Base-by-base conservation (phyloP, 1,140 invertebrate genomes). In the Galendromus occidentalis region DNA sequence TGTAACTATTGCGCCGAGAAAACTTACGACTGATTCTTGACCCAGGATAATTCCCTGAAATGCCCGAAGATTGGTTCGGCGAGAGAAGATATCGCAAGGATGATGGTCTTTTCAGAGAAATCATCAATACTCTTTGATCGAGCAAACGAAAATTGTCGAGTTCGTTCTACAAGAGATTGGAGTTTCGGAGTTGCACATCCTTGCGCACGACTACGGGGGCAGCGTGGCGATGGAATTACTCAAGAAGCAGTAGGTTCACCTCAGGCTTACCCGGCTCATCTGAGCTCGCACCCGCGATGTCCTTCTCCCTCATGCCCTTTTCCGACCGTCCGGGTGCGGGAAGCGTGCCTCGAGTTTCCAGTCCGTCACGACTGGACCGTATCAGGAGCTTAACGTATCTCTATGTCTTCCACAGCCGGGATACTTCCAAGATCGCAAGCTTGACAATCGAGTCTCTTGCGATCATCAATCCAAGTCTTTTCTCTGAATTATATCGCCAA, bases 181-280 rank as follows among this genome's bases (percentile, higher is more conserved):
- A 9, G 67, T 73, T 28, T 14, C 25, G 4, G 51, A 59, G 33
- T 59, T 59, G 2, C 75, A 76, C 66, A 30, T 77, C 1, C 59
- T 76, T 64, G 69, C 74, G 45, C 76, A 77, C 71, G 76, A 77
- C 69, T 74, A 75, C 66, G 75, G 75, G 17, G 76, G 76, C 68
- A 75, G 75, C 20, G 74, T 76, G 41, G 73, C 74, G 25, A 70
- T 74, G 65, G 75, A 77, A 65, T 45, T 76, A 28, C 44, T 76
- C 7, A 68, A 71, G 33, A 71, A 75, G 68, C 71, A 70, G 39
- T 33, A 63, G 22, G 44, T 66, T 45, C 22, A 39, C 33, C 33
- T 9, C 33, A 39, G 9, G 33, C 33, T 39, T 9, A 39, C 33
- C 9, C 33, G 4, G 4, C 9, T 39, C 33, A n/a, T n/a, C n/a